These are phyloP conservation scores for Ctenosaura bakeri DNA, from an alignment of 2,797 vertebrate species.

Conservation along the genomic window DNA sequence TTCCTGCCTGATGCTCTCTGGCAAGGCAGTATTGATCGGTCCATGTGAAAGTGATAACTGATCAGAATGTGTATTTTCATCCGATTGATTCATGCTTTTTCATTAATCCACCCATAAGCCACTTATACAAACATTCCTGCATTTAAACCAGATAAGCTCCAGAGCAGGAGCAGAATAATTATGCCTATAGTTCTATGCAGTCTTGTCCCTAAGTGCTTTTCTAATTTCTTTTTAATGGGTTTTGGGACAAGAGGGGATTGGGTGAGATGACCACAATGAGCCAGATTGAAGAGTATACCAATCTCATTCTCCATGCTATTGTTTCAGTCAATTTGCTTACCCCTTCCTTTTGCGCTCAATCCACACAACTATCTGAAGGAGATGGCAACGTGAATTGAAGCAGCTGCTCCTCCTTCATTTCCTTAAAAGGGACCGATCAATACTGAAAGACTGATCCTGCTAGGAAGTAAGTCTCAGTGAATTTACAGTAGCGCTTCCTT, in stretches of 20 bases:
- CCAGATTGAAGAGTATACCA: background rate
- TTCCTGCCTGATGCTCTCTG: constrained; percentile 12
- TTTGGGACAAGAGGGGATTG: background rate
- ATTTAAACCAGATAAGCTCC: background rate
- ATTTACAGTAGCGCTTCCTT: background rate
- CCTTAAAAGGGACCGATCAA: background rate
- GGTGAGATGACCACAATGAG: background rate
- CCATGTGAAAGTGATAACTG: background rate
- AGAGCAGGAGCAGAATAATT: background rate
- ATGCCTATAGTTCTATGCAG: background rate
- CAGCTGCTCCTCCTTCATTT: background rate
- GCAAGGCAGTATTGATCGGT: background rate
- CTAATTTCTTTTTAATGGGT: background rate
- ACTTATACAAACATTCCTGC: background rate
- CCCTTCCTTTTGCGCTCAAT: background rate
- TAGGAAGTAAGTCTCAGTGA: background rate
- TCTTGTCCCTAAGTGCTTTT: background rate
- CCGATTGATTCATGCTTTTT: background rate
- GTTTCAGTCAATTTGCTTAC: background rate
- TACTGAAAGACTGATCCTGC: background rate
- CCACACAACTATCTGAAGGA: background rate
- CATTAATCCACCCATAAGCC: background rate
- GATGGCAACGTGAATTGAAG: background rate
- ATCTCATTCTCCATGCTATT: background rate
- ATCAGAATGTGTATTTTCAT: background rate